Conservation (phyloP, 1,140 invertebrate genomes). For the Pseudachorutes palmiensis region DNA sequence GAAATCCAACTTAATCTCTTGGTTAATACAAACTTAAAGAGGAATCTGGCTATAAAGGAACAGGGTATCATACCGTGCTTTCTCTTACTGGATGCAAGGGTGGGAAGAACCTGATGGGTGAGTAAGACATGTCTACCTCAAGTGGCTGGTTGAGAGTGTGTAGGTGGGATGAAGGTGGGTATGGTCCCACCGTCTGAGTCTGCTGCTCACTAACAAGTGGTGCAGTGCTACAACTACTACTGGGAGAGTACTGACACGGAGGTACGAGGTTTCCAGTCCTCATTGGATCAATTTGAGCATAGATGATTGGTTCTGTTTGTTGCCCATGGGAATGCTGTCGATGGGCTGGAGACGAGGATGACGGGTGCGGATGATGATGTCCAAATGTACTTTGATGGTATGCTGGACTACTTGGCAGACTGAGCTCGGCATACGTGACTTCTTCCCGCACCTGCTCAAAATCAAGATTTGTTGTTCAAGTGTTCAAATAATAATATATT, state of each 20-base stretch:
- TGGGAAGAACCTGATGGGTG: constrained; percentile 20
- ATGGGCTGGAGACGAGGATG: constrained; percentile 30
- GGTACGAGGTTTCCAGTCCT: constrained; percentile 35
- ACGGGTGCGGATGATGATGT: constrained; percentile 45
- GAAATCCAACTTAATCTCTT: too few species aligned
- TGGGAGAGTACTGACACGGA: neutral
- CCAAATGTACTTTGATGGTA: constrained; percentile 33
- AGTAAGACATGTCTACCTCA: constrained; percentile 31
- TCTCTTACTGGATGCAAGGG: constrained; percentile 35
- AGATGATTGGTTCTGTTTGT: constrained; percentile 49
- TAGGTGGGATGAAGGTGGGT: constrained; percentile 17
- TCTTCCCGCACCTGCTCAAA: constrained; percentile 43
- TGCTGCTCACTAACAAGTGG: constrained; percentile 37
- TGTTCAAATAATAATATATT: neutral
- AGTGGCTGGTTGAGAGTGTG: constrained; percentile 22
- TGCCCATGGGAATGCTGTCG: constrained; percentile 42
- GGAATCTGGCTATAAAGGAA: too few species aligned
- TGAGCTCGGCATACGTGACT: constrained; percentile 53
- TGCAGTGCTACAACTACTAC: constrained; percentile 8
- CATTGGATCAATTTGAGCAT: constrained; percentile 52
- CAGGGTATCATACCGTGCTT: constrained; percentile 40
- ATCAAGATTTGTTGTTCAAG: neutral
- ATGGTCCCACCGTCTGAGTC: constrained; percentile 36
- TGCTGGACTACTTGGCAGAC: constrained; percentile 42
- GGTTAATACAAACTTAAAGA: too few species aligned